Evolutionary conservation across 2,888 invertebrate species (phyloP), one percentile per base, ranked within the genome.

Genomic region (Drosophila borealis): DNA sequence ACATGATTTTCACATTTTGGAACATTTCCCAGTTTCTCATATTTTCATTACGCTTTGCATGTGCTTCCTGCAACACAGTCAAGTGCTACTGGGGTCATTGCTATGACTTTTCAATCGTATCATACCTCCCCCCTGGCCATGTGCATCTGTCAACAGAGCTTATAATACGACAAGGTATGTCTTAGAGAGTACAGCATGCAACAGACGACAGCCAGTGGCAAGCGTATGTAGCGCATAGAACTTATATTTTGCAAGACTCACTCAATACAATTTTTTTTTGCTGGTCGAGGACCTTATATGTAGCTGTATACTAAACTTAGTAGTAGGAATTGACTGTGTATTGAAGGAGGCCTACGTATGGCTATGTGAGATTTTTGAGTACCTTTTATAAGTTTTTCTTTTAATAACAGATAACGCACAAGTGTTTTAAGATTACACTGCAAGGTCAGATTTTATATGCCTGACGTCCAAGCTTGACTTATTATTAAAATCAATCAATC

Each of bases 41-140:
- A 19, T 60, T 29, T 56, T 34, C 11, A 14, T 21, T 21, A 11
- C 2, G 39, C 44, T 37, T 41, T 10, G 13, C 10, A 17, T 65
- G 10, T 39, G 44, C 61, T 65, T 57, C 51, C 46, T 50, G 63
- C 48, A 33, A 56, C 5, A 61, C 75, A 74, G 8, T 49, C 53
- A 74, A 66, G 62, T 64, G 53, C 48, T 66, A 39, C 68, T 53
- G 67, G 83, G 87, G 80, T 80, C 80, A 80, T 86, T 80, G 84
- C 87, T 83, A 66, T 83, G 75, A 64, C 66, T 57, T 50, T 49
- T 59, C 78, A 73, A 77, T 77, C 53, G 59, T 29, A 29, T 29
- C 29, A 29, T 29, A 8, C 29, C 29, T 29, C 29, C 29, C 29
- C 29, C 29, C 29, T 29, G 29, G 29, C 8, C 8, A 2, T 9